Base-by-base conservation (phyloP, 2,797 vertebrate genomes). In the Hybognathus amarus region DNA sequence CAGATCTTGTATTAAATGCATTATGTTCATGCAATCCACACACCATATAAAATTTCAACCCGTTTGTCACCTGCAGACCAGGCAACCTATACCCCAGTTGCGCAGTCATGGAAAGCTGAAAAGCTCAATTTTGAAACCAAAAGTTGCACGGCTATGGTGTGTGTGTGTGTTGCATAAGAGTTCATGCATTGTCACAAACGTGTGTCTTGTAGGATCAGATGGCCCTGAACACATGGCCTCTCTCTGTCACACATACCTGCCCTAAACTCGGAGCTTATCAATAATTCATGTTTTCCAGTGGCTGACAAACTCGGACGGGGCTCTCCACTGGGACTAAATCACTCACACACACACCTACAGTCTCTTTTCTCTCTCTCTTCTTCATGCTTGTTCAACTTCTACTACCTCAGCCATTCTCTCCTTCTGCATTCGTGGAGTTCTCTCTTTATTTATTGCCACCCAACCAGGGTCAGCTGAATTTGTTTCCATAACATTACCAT, bases 201-300 rank as follows among this genome's bases (percentile, higher is more conserved):
- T 59, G 66, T 33, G 33, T 77, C 40, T 52, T 38, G 45, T 85
- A 50, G 70, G 75, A 82, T 79, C 68, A 70, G 61, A 69, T 74
- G 86, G 54, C 81, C 77, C 63, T 79, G 77, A 75, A 68, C 67
- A 68, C 82, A 82, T 54, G 54, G 38, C 77, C 66, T 66, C 76
- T 77, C 68, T 63, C 83, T 64, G 79, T 75, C 86, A 30, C 66
- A 36, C 63, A 74, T 47, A 71, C 63, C 79, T 87, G 64, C 69
- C 80, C 77, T 79, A 64, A 80, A 83, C 81, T 85, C 80, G 30
- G 71, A 59, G 79, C 56, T 40, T 85, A 91, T 92, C 89, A 91
- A 92, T 92, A 89, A 91, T 92, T 92, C 88, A 90, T 87, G 89
- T 87, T 83, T 84, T 82, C 87, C 85, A 70, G 87, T 89, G 88